Conservation (phyloP, 2,113 vertebrate species). For the Arizona elegans region DNA sequence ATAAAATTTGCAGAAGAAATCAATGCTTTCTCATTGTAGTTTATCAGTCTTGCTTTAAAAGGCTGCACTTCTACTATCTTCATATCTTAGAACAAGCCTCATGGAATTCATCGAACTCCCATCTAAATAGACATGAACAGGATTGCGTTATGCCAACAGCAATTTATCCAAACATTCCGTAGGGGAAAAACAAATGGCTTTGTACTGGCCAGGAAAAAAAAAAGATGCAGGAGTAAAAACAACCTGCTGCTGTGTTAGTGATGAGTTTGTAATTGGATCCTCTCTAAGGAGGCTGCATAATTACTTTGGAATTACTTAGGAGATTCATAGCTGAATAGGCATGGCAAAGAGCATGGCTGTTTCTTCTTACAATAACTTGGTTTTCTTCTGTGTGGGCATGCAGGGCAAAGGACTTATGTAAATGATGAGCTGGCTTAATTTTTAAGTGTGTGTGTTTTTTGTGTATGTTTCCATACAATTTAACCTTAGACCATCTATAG, state of each 20-base stretch:
- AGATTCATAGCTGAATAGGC: background rate
- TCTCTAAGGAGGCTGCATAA: background rate
- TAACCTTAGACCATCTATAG: background rate
- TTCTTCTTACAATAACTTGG: background rate
- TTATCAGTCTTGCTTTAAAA: background rate
- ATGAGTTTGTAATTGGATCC: background rate
- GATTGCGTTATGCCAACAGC: background rate
- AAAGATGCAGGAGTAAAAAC: background rate
- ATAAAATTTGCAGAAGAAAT: background rate
- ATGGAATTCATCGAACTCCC: background rate
- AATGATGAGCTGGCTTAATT: background rate
- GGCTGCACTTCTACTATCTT: background rate
- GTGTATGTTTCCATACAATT: background rate
- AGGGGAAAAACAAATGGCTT: background rate
- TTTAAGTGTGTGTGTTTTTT: background rate
- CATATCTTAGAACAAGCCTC: background rate
- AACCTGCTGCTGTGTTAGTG: background rate
- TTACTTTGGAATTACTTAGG: background rate
- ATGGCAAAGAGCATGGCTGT: background rate
- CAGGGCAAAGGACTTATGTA: background rate
- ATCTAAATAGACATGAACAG: background rate
- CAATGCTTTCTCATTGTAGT: background rate
- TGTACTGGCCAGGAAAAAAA: background rate
- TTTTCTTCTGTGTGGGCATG: background rate
- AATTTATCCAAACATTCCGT: background rate